phyloP scores from a whole-genome alignment of 2,888 invertebrate species.

The Polydrusus pterygomalis region DNA sequence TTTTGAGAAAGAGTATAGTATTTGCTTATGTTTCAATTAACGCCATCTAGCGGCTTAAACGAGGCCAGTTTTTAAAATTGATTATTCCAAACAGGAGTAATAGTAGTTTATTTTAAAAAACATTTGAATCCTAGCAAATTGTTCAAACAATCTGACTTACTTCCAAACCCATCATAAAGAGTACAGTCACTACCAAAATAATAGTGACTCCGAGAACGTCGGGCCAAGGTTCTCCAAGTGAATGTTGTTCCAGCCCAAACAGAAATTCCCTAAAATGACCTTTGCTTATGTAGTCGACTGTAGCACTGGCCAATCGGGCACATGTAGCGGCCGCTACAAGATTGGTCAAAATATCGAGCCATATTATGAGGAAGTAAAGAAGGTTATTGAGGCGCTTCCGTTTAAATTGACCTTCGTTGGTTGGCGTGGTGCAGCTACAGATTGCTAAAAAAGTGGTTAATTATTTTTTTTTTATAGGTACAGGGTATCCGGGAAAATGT shows the following conservation, averaged over 20 bases:
- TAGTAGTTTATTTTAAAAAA: too few species aligned
- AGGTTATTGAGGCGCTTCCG: slow-evolving; percentile 73
- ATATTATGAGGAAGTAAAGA: slow-evolving; percentile 76
- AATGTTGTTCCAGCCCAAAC: slow-evolving; percentile 76
- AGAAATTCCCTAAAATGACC: slow-evolving; percentile 77
- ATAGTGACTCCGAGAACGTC: slow-evolving; percentile 79
- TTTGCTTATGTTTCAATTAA: too few species aligned
- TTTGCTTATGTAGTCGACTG: slow-evolving; percentile 78
- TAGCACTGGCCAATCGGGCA: slow-evolving; percentile 78
- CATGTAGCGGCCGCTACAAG: slow-evolving; percentile 78
- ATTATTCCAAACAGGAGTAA: too few species aligned
- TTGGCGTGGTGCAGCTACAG: slow-evolving; percentile 61
- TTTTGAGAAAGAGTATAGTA: too few species aligned
- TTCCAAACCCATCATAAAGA: slow-evolving; percentile 80
- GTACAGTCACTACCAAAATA: slow-evolving; percentile 76
- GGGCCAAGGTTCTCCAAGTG: slow-evolving; percentile 79
- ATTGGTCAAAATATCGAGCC: slow-evolving; percentile 77
- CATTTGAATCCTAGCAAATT: too few species aligned
- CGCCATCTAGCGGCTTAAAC: too few species aligned
- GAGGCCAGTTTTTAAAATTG: too few species aligned
- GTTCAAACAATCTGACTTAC: slow-evolving; percentile 65
- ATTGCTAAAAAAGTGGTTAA: slow-evolving; percentile 59
- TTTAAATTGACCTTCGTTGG: slow-evolving; percentile 63
- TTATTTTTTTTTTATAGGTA: too few species aligned
- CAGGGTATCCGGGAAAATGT: too few species aligned